These are phyloP conservation scores for Dryobota labecula DNA, from an alignment of 2,888 invertebrate genomes.

Conservation along the genomic window DNA sequence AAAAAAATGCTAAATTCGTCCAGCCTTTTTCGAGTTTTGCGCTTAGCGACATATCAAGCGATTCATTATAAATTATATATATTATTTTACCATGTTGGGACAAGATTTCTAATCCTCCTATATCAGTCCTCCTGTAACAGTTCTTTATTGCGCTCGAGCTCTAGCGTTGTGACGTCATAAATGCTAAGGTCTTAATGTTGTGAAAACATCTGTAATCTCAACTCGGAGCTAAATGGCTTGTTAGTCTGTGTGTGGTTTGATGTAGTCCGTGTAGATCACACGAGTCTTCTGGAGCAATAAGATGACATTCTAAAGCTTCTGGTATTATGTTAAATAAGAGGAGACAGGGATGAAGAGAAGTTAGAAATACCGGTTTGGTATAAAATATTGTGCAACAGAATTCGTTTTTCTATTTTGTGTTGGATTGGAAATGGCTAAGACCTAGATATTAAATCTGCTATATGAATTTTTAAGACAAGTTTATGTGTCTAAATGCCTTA, in stretches of 20 bases:
- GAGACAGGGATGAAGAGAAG: conserved; percentile 28
- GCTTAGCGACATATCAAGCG: too few relatives aligned
- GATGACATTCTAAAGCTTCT: conserved; percentile 22
- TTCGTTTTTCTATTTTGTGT: conserved; percentile 17
- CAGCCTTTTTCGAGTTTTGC: too few relatives aligned
- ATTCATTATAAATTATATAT: too few relatives aligned
- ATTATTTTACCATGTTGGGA: conserved; percentile 13
- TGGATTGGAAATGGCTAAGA: conserved; percentile 7
- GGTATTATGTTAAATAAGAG: conserved; percentile 13
- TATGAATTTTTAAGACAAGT: conserved; percentile 18
- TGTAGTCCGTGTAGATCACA: conserved; percentile 27
- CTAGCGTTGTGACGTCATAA: conserved; percentile 15
- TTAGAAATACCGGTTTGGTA: conserved; percentile 33
- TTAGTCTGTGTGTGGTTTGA: conserved; percentile 8
- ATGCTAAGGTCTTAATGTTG: background rate
- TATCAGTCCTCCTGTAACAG: background rate
- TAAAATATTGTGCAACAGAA: conserved; percentile 35
- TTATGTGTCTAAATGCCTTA: conserved; percentile 22
- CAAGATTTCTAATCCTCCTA: conserved; percentile 9
- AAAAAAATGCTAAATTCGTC: too few relatives aligned
- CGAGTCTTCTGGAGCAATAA: conserved; percentile 26
- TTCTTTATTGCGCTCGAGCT: conserved; percentile 1
- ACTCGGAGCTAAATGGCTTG: background rate
- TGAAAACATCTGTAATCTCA: conserved; percentile 4
- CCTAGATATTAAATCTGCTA: conserved; percentile 18